Evolutionary conservation across 2,797 vertebrate species (phyloP).

Genomic region (Notolepis coatsorum): DNA sequence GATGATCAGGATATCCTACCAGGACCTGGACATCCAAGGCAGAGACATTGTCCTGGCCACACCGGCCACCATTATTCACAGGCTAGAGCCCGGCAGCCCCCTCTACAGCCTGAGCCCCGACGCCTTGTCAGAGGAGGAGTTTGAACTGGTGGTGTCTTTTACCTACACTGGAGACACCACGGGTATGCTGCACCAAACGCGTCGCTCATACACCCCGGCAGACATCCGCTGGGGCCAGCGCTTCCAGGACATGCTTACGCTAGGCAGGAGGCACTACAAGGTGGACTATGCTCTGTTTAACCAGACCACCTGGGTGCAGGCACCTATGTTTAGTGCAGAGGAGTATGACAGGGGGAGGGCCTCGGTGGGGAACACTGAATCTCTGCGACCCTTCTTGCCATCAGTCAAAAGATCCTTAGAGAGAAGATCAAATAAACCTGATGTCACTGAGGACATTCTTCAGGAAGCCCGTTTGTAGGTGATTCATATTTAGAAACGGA

Average conservation of each 20-base stretch:
- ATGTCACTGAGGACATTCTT: constrained; percentile 35
- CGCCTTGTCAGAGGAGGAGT: constrained; percentile 84
- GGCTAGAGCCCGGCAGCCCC: constrained; percentile 87
- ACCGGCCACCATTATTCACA: constrained; percentile 89
- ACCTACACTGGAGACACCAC: constrained; percentile 94
- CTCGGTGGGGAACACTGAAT: constrained; percentile 7
- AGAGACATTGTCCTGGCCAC: constrained; percentile 89
- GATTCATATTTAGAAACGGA: background rate
- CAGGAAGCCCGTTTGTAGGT: constrained; percentile 63
- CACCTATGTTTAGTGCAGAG: constrained; percentile 88
- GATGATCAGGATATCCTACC: constrained; percentile 83
- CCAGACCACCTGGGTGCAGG: constrained; percentile 86
- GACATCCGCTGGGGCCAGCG: constrained; percentile 95
- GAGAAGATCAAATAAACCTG: background rate
- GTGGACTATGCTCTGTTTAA: constrained; percentile 93
- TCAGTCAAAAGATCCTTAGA: constrained; percentile 26
- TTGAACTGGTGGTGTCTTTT: constrained; percentile 94
- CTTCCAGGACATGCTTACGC: constrained; percentile 89
- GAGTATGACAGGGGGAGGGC: constrained; percentile 71
- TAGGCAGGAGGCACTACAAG: constrained; percentile 87
- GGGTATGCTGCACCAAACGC: constrained; percentile 93
- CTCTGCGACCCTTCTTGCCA: background rate
- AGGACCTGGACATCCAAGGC: constrained; percentile 86
- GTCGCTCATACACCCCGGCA: constrained; percentile 87
- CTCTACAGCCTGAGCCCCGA: constrained; percentile 87